Base-by-base conservation (phyloP, 2,113 vertebrate genomes). In the Illadopsis cleaveri region DNA sequence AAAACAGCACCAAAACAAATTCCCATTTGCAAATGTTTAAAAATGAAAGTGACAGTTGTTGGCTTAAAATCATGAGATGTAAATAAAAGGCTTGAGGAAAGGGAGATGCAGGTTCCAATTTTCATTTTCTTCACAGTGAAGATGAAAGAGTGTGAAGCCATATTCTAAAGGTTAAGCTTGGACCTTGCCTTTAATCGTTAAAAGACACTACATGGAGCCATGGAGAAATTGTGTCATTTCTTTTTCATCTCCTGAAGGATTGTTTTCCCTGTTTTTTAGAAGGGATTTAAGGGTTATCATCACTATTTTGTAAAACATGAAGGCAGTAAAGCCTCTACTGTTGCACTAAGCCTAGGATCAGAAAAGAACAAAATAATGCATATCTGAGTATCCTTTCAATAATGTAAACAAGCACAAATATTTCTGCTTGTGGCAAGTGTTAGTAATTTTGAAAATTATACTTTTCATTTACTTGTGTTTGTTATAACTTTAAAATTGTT, bases 361-460 rank as follows among this genome's bases (percentile, higher is more conserved):
- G 44, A 53, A 79, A 80, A 61, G 20, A 61, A 44, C 4, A 48
- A 69, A 89, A 44, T 38, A 86, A 76, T 64, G 9, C 22, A 82
- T 93, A 95, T 94, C 88, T 95, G 89, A 95, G 82, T 94, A 96
- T 82, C 51, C 35, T 95, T 95, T 90, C 78, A 92, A 51, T 54
- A 93, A 37, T 42, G 18, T 35, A 97, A 94, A 94, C 70, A 97
- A 95, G 70, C 58, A 93, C 38, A 82, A 93, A 88, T 66, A 93
- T 72, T 93, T 97, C 97, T 96, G 16, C 21, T 65, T 70, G 28
- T 45, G 50, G 9, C 5, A 93, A 95, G 40, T 88, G 57, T 62
- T 77, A n/a, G 11, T 35, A 95, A 97, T 97, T 97, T 97, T 96
- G 40, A 62, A 97, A 97, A 95, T 95, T 95, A 70, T 61, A 88